Conservation (phyloP, 2,888 invertebrate species). For the Anthophora plumipes region DNA sequence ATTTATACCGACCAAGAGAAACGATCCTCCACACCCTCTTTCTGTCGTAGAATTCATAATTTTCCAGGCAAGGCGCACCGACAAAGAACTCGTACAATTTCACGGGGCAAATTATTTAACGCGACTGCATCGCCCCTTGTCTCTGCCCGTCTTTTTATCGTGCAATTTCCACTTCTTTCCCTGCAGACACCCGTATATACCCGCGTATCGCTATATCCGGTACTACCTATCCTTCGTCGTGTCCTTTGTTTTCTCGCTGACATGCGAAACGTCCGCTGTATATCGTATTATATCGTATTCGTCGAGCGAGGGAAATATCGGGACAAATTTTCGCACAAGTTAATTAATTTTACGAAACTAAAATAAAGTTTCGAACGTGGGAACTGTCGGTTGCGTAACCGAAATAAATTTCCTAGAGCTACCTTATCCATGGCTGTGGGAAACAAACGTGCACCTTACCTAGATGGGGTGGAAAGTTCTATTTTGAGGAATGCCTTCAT, state of each 20-base stretch:
- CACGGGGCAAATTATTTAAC: constrained; percentile 27
- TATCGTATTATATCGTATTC: too few species aligned
- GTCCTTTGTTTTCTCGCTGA: background rate
- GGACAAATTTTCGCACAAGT: background rate
- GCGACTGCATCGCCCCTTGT: background rate
- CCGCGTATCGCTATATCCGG: too few species aligned
- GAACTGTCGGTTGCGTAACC: too few species aligned
- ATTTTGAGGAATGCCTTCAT: constrained; percentile 3
- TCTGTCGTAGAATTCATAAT: constrained; percentile 25
- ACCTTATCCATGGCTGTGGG: too few species aligned
- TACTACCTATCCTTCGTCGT: too few species aligned
- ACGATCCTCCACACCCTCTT: background rate
- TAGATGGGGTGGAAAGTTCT: background rate
- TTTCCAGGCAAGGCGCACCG: constrained; percentile 6
- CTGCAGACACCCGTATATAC: too few species aligned
- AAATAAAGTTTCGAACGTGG: background rate
- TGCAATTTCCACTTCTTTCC: background rate
- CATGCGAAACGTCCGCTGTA: too few species aligned
- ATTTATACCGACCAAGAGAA: constrained; percentile 30
- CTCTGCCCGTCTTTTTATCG: background rate
- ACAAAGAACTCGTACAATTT: constrained; percentile 10
- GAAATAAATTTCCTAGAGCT: background rate
- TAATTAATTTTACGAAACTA: background rate
- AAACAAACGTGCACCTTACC: background rate
- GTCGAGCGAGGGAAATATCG: background rate